A percentile compares a stretch with the other conserved stretches of the same genome.
These are phyloP conservation scores for Lycaena phlaeas DNA, from an alignment of 2,888 invertebrate genomes.

Conservation along the genomic window DNA sequence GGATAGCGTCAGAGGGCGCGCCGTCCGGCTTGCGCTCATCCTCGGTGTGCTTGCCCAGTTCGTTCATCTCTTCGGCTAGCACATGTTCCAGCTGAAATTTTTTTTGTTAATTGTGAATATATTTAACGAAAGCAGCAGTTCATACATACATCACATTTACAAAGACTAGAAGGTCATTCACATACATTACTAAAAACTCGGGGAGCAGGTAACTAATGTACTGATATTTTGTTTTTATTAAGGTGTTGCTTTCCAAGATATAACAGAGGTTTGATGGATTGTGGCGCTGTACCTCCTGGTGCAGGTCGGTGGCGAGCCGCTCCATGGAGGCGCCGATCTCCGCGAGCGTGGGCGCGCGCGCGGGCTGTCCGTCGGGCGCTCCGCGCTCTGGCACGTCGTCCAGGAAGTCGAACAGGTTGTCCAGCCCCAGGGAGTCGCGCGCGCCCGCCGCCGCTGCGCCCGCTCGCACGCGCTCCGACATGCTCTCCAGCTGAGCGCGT, in stretches of 20 bases:
- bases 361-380: slow-evolving; percentile 65
- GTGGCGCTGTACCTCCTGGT: slow-evolving; percentile 76
- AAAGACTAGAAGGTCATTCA: too few species aligned
- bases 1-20: slow-evolving; percentile 55
- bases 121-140: too few species aligned
- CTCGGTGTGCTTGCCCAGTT: slow-evolving; percentile 50
- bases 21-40: slow-evolving; percentile 60
- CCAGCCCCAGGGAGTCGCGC: slow-evolving; percentile 88
- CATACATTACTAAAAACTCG: too few species aligned
- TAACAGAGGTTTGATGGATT: neutral
- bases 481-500: slow-evolving; percentile 67
- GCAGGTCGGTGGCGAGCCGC: slow-evolving; percentile 84
- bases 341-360: slow-evolving; percentile 79
- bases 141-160: too few species aligned
- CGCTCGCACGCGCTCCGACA: slow-evolving; percentile 74
- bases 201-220: too few species aligned
- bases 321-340: slow-evolving; percentile 91
- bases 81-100: slow-evolving; percentile 53
- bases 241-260: too few species aligned
- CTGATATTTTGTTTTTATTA: too few species aligned
- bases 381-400: slow-evolving; percentile 78
- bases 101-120: neutral
- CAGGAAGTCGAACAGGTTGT: slow-evolving; percentile 91
- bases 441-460: slow-evolving; percentile 42
- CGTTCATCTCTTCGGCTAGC: slow-evolving; percentile 57